Base-by-base conservation (phyloP, 2,113 vertebrate genomes). In the Rhadina sibilatrix region DNA sequence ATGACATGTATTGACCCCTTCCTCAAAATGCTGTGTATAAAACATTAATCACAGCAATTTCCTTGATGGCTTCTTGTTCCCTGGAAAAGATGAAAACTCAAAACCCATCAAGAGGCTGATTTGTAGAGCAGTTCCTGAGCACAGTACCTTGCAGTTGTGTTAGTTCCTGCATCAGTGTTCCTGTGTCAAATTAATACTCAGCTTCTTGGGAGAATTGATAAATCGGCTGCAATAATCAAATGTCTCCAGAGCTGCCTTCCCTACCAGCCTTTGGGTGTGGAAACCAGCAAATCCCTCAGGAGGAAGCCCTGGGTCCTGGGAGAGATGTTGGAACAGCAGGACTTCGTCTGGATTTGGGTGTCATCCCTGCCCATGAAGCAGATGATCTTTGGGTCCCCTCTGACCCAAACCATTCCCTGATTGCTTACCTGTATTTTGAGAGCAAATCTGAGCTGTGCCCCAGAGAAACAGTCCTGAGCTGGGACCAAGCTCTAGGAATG, bases 171-270 rank as follows among this genome's bases (percentile, higher is more conserved):
- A 56, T 23, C 50, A n/a, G 3, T 4, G 8, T 11, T 47, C 40
- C 40, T 77, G 80, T 54, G 77, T 72, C 88, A 53, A 33, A 63
- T 42, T 11, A 31, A 68, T 8, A 1, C 25, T 46, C 65, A 42
- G 50, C 54, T 30, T 74, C 33, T 53, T 4, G 5, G 56, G 66
- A 87, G 15, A 61, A 4, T 44, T 16, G 18, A 47, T 37, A 15
- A 69, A 68, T 30, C 1, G 13, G 44, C 35, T 68, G 4, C 18
- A 2, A 0, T 4, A 9, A 46, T 5, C 44, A 35, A 38, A 12
- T 14, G 11, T 21, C 23, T 16, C 18, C n/a, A 31, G 59, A 23
- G 1, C 5, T 20, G 28, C 57, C 16, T 21, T 5, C 61, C 52
- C n/a, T 60, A 16, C 25, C 21, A 33, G 40, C 23, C 57, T 86